Percentiles rank a stretch among this genome's conserved stretches.
These are phyloP conservation scores for Peromyscus aztecus DNA, from an alignment of 2,797 vertebrate species.

Conservation along the genomic window DNA sequence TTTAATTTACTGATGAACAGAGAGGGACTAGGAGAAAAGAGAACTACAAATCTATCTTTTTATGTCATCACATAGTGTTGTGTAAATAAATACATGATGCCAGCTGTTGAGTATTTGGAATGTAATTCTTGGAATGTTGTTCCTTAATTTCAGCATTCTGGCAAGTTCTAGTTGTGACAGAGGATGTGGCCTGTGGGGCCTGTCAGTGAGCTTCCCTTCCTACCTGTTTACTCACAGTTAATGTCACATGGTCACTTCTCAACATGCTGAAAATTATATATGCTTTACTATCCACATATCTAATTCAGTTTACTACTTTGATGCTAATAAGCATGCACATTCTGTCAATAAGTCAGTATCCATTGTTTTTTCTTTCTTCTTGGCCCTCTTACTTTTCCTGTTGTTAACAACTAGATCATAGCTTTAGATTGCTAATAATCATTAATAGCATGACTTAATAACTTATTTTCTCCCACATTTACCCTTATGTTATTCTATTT, in stretches of 20 bases:
- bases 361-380: neutral
- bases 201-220: neutral
- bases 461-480: neutral
- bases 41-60: neutral
- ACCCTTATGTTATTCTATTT: neutral
- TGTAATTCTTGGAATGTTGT: neutral
- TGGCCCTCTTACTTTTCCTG: neutral
- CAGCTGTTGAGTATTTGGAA: neutral
- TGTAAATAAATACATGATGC: neutral
- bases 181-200: neutral
- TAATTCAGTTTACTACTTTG: neutral
- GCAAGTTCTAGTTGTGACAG: neutral
- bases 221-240: neutral
- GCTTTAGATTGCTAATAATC: neutral
- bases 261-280: neutral
- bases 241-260: neutral
- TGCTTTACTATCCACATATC: neutral
- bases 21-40: neutral
- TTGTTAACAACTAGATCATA: neutral
- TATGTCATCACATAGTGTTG: neutral
- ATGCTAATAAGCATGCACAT: neutral
- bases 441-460: neutral
- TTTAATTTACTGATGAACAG: neutral
- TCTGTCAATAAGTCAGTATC: neutral
- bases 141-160: neutral